Evolutionary conservation across 64 coral and sea anemone genomes (phyloP).

Genomic region (Actinia tenebrosa): DNA sequence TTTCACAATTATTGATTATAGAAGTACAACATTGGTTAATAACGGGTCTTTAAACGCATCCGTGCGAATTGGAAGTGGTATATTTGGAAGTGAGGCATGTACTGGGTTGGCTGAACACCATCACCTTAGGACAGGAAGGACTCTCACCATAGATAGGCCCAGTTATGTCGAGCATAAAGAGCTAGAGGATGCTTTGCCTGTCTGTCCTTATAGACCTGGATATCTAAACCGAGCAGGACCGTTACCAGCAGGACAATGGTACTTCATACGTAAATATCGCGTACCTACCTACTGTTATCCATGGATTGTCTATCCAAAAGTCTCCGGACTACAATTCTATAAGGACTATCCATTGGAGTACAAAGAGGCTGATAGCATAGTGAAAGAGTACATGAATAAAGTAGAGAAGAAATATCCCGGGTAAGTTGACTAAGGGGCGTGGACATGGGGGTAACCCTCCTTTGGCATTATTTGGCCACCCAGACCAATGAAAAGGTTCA

Average conservation of each 20-base stretch:
- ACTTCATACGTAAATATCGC: neutral
- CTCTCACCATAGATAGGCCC: neutral
- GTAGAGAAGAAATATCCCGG: constrained; percentile 39
- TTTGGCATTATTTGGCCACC: no score
- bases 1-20: neutral
- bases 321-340: neutral
- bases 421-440: constrained; percentile 19
- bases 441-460: neutral
- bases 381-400: constrained; percentile 40
- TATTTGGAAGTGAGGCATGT: neutral
- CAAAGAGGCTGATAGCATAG: constrained; percentile 27
- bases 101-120: neutral
- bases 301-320: neutral
- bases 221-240: constrained; percentile 9
- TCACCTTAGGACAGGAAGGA: neutral
- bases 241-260: neutral
- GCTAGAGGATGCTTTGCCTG: constrained; percentile 18
- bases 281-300: constrained; percentile 7
- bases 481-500: no score
- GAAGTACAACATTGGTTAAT: neutral
- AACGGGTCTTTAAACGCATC: neutral
- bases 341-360: constrained; percentile 24
- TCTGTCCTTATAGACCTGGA: constrained; percentile 36
- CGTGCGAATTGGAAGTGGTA: neutral
- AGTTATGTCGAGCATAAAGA: constrained; percentile 8